Base-by-base conservation (phyloP, 2,113 vertebrate genomes). In the Gymnarchus niloticus region DNA sequence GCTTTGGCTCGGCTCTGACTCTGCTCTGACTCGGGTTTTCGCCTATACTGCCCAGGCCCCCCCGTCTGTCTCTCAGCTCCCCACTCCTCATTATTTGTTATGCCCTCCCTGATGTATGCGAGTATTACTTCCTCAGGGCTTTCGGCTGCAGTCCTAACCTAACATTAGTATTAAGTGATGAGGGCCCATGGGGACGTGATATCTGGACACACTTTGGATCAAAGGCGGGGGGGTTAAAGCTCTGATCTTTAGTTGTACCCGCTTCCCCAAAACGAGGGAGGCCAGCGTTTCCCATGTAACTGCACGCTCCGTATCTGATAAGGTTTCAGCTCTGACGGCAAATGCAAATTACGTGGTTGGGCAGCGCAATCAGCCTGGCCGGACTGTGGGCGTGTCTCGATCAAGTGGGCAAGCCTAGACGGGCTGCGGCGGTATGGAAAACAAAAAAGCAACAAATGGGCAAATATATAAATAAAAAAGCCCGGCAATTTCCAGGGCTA, bases 401-500 rank as follows among this genome's bases (percentile, higher is more conserved):
- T 44, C 85, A 44, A 82, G 85, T 52, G 85, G 85, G 51, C 85
- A 54, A n/a, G 80, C 65, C 85, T 69, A 14, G 25, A 46, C 33
- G 46, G 37, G 85, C 77, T 3, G 23, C 48, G 17, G 73, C 37
- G n/a, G 14, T 23, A 51, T 82, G 76, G 19, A 23, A 86, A 81
- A 52, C 69, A 85, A 56, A 82, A 83, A 81, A 14, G 54, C 54
- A 82, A 86, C 46, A 81, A 81, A 86, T 52, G 25, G 46, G 28
- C 9, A 25, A 69, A 86, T 41, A 73, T 37, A 86, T 81, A 54
- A 69, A 86, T 82, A 86, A 86, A 82, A 81, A 82, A n/a, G 33
- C 52, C 14, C n/a, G 28, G 80, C 78, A 86, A 86, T 86, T 86
- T 86, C 78, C 77, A 86, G 44, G 77, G 46, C 78, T 33, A 82